Evolutionary conservation across 2,113 vertebrate species (phyloP), one percentile per base, ranked within the genome.

Genomic region (Cathartes aura): DNA sequence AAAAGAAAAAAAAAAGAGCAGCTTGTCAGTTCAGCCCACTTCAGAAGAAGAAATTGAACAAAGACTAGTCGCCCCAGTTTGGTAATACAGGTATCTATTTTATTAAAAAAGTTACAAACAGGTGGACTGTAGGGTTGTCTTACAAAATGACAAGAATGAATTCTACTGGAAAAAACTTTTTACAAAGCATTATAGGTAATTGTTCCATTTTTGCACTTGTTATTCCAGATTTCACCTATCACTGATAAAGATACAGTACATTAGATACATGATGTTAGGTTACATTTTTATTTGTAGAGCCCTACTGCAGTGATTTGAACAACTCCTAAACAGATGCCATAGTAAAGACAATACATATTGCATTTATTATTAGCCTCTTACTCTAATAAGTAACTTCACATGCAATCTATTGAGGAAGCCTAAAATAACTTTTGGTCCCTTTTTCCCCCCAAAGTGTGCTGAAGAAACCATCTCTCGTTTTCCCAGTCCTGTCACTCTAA

Each of bases 21-120:
- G 32, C n/a, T 24, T 67, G 52, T 12, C 53, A 53, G 15, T 34
- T 78, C 18, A 80, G 67, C 62, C 20, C 63, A 18, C 32, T 55
- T 24, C 1, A 72, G 15, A 60, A 87, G 32, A 43, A 60, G 64
- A 62, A 71, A 64, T 0, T 12, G 89, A 87, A 98, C 94, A 97
- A 59, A 98, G 95, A 84, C 59, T 42, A 90, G 53, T 66, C 74
- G 96, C 64, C 62, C 84, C 67, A 12, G 60, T 76, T 98, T 97
- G 97, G 97, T 98, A 98, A 98, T 98, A 98, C 98, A 98, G 97
- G 98, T 98, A 98, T 98, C 98, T 98, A 98, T 98, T 98, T 98
- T 99, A 98, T 98, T 98, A 98, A 98, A 98, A 98, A 98, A 98
- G 98, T 98, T 98, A 98, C 98, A 98, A 98, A 99, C 97, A 97